A percentile compares a stretch with the other conserved stretches of the same genome.
These are phyloP conservation scores for Ormyrus thymus DNA, from an alignment of 2,888 invertebrate species.

Conservation along the genomic window DNA sequence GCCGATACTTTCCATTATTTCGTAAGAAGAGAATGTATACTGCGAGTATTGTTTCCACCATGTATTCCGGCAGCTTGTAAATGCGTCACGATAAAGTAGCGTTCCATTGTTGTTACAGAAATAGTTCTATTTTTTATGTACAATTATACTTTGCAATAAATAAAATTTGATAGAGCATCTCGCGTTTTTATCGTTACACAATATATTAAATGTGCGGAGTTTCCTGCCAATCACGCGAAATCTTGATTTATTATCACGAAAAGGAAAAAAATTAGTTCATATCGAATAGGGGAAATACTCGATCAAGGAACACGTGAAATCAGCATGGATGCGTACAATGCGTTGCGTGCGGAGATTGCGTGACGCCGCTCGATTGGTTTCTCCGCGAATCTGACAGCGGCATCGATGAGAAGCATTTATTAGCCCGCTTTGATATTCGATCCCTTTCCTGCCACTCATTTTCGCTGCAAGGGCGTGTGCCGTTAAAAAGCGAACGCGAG, in stretches of 20 bases:
- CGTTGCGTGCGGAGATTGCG: slow-evolving; percentile 65
- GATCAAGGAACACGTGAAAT: slow-evolving; percentile 45
- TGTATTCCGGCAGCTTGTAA: no score
- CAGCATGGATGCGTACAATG: slow-evolving; percentile 61
- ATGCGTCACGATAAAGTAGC: no score
- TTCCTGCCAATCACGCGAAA: no score
- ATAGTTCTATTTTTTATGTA: no score
- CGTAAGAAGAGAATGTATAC: slow-evolving; percentile 61
- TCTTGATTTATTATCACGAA: no score
- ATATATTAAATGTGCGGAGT: no score
- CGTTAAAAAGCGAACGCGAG: neutral
- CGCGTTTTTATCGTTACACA: no score
- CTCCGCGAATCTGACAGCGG: slow-evolving; percentile 67
- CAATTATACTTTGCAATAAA: no score
- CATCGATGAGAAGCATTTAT: slow-evolving; percentile 71
- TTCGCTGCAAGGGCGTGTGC: slow-evolving; percentile 63
- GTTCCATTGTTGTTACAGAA: no score
- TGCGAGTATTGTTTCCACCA: no score
- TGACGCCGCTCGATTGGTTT: slow-evolving; percentile 64
- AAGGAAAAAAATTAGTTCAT: no score
- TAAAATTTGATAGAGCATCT: no score
- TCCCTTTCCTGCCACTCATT: slow-evolving; percentile 52
- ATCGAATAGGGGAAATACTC: neutral
- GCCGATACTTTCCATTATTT: slow-evolving; percentile 69
- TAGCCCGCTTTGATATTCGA: slow-evolving; percentile 69